Evolutionary conservation across 2,797 vertebrate species (phyloP), one percentile per base, ranked within the genome.

Genomic region (Anguilla megastoma): DNA sequence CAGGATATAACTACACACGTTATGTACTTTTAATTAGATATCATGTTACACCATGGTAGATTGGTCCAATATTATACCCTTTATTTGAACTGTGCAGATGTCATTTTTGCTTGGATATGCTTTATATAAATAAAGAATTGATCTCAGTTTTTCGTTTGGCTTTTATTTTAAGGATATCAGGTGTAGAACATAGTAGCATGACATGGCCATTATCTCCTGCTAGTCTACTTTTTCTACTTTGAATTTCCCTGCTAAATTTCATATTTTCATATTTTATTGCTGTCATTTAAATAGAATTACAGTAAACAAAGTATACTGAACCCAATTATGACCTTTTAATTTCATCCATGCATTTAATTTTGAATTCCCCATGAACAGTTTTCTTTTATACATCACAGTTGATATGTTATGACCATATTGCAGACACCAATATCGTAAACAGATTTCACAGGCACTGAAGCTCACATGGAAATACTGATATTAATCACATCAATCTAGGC

Each of bases 101-200:
- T 58, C 27, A n/a, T 69, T 85, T 48, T 63, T 85, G 48, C 85
- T 79, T 21, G 48, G 18, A 85, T 88, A 76, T 85, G 83, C 52
- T 84, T 88, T 24, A 85, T 88, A 52, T 87, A 36, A 87, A 87
- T 88, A 85, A 88, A 88, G 84, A 71, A 48, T 24, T 76, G 21
- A 56, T 85, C 66, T 41, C 87, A 85, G 9, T 79, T 54, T 50
- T 27, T 71, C 18, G 9, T 87, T 87, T n/a, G 16, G 7, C 82
- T 87, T 84, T 87, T 63, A 66, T 87, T 76, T 69, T 24, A 82
- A 82, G 79, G 36, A 50, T 9, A 82, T 50, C 41, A 82, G 16
- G 41, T 48, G 41, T 41, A 76, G 36, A 36, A 76, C 4, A 7
- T 33, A 71, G 27, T 33, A 10, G 69, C 27, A 27, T 12, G 24